These are phyloP conservation scores for Heliconius ethilla DNA, from an alignment of 2,888 invertebrate genomes.

Conservation along the genomic window DNA sequence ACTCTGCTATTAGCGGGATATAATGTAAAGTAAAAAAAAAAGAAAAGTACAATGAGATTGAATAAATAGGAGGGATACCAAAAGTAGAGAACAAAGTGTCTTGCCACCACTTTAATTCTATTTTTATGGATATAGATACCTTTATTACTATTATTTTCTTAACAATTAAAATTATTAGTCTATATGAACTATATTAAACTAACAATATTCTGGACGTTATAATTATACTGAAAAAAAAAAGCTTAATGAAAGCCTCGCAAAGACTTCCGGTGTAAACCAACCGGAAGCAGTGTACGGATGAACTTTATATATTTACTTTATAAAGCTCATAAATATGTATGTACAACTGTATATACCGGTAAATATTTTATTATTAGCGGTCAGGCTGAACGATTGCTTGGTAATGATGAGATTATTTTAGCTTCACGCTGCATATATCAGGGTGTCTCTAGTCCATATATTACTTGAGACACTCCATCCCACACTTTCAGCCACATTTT, in stretches of 20 bases:
- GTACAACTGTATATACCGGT: background rate
- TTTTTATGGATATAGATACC: too few relatives aligned
- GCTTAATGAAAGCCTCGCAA: conserved; percentile 16
- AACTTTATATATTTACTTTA: conserved; percentile 14
- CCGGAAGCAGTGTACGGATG: conserved; percentile 18
- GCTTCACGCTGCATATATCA: too few relatives aligned
- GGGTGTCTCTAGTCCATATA: too few relatives aligned
- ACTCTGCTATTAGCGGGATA: background rate
- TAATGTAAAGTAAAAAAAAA: too few relatives aligned
- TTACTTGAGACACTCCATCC: too few relatives aligned
- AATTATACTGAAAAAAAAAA: conserved; percentile 1
- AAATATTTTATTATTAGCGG: background rate
- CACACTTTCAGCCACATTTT: too few relatives aligned
- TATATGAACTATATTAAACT: background rate
- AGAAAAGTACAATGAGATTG: too few relatives aligned
- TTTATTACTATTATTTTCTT: background rate
- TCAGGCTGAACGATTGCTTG: too few relatives aligned
- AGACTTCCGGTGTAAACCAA: conserved; percentile 15
- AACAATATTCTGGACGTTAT: background rate
- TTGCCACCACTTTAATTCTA: too few relatives aligned
- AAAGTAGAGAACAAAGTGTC: too few relatives aligned
- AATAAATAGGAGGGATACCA: too few relatives aligned
- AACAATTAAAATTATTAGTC: background rate
- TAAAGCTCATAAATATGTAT: background rate
- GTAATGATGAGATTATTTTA: background rate